These are phyloP conservation scores for Peromyscus nudipes DNA, from an alignment of 2,797 vertebrate species.

Conservation along the genomic window DNA sequence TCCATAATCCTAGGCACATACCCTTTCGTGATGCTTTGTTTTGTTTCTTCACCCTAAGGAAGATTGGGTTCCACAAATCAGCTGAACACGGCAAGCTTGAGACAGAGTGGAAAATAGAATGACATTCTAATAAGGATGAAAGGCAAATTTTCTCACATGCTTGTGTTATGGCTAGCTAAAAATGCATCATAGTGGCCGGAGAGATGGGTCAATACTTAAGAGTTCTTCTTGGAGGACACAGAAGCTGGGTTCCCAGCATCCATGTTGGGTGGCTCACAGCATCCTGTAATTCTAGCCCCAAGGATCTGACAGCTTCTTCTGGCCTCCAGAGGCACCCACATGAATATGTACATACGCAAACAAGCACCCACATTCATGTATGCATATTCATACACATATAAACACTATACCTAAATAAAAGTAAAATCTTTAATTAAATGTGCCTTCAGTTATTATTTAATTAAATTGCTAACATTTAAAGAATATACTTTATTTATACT, in stretches of 20 bases:
- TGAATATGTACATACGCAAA: not conserved
- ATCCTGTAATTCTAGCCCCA: not conserved
- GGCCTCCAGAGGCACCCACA: not conserved
- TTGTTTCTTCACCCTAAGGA: conserved; percentile 46
- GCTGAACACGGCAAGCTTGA: conserved; percentile 79
- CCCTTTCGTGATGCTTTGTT: conserved; percentile 75
- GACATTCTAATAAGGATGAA: conserved; percentile 59
- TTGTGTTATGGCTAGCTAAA: conserved; percentile 65
- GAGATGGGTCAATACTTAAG: not conserved
- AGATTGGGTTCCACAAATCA: conserved; percentile 81
- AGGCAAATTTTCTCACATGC: conserved; percentile 56
- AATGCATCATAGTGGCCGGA: not conserved
- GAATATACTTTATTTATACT: conserved; percentile 47
- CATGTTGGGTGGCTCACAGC: not conserved
- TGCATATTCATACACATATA: not conserved
- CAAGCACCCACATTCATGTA: not conserved
- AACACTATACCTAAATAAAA: not conserved
- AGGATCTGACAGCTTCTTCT: not conserved
- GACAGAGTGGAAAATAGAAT: conserved; percentile 76
- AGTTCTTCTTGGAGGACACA: not conserved
- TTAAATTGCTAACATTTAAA: conserved; percentile 67
- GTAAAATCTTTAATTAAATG: not conserved
- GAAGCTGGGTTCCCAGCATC: not conserved
- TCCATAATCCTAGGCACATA: conserved; percentile 79
- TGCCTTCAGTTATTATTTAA: conserved; percentile 68